Evolutionary conservation across 2,888 invertebrate genomes (phyloP).

Genomic region (Apotomis betuletana): DNA sequence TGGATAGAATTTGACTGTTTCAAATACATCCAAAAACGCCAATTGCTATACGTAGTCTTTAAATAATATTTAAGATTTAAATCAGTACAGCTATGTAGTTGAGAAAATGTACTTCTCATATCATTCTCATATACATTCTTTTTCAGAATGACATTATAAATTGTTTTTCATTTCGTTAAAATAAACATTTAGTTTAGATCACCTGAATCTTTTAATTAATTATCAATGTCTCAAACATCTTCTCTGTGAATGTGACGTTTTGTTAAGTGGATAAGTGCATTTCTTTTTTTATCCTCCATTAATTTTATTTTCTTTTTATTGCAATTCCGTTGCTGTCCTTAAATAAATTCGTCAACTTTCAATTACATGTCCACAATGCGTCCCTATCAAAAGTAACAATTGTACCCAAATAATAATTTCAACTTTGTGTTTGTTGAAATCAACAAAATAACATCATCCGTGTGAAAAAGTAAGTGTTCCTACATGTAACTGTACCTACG

Average conservation of each 20-base stretch:
- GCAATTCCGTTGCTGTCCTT: neutral
- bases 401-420: neutral
- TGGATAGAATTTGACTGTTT: neutral
- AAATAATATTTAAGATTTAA: no score
- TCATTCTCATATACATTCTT: no score
- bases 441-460: slow-evolving; percentile 7
- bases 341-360: neutral
- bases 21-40: neutral
- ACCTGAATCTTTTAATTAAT: no score
- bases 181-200: no score
- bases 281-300: slow-evolving; percentile 31
- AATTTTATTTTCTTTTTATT: slow-evolving; percentile 32
- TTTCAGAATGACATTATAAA: no score
- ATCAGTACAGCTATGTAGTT: no score
- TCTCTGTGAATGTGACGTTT: slow-evolving; percentile 26
- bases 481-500: slow-evolving; percentile 35
- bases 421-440: slow-evolving; percentile 9
- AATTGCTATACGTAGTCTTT: no score
- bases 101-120: no score
- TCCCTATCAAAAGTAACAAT: slow-evolving; percentile 4
- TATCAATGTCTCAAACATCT: slow-evolving; percentile 12
- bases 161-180: no score
- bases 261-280: slow-evolving; percentile 14
- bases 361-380: slow-evolving; percentile 12
- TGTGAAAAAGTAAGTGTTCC: slow-evolving; percentile 26